phyloP scores from a whole-genome alignment of 2,888 invertebrate species.

The Atethmia centrago region DNA sequence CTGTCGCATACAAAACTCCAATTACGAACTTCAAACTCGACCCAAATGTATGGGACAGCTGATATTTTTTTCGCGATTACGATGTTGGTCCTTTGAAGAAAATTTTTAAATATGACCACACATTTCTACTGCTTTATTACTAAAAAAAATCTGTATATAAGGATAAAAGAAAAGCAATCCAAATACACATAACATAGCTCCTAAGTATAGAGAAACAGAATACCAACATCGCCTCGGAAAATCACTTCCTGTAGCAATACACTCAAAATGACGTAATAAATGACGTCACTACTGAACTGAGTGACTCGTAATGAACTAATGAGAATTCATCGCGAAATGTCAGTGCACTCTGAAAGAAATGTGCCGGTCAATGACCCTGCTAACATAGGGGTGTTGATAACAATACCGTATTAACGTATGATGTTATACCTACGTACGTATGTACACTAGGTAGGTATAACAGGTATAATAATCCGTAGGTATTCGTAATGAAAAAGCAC shows the following conservation, averaged over 20 bases:
- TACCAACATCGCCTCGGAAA: background rate
- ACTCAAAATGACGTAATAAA: conserved; percentile 21
- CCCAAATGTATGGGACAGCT: no score
- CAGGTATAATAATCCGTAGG: no score
- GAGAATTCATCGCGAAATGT: conserved; percentile 57
- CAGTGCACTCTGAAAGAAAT: conserved; percentile 57
- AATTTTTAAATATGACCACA: no score
- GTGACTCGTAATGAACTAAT: conserved; percentile 37
- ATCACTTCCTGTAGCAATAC: conserved; percentile 24
- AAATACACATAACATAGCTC: background rate
- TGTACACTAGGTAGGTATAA: background rate
- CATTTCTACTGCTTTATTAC: no score
- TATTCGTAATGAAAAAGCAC: no score
- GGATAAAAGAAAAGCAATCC: background rate
- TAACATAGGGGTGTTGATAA: conserved; percentile 40
- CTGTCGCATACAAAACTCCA: no score
- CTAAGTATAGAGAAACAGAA: background rate
- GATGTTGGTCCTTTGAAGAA: no score
- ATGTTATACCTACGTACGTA: background rate
- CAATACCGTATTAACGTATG: no score
- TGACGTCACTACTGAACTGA: conserved; percentile 49
- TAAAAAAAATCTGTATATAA: background rate
- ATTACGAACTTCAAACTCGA: no score
- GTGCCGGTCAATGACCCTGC: conserved; percentile 53
- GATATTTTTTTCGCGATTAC: no score